Evolutionary conservation across 2,797 vertebrate species (phyloP).

Genomic region (Fringilla coelebs): DNA sequence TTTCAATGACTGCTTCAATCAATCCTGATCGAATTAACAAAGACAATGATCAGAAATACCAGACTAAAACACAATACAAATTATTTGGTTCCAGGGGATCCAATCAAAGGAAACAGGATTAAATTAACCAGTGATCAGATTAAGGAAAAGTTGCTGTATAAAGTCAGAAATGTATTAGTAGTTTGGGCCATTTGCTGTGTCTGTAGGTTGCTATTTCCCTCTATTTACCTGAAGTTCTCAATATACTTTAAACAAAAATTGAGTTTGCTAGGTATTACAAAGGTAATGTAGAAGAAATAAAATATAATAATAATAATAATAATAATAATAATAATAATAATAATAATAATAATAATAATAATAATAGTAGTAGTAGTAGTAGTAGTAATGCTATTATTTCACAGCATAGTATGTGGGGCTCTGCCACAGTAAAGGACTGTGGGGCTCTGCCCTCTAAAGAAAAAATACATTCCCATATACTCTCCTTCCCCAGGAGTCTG

Average conservation of each 20-base stretch:
- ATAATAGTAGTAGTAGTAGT: no score
- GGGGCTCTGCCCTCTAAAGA: neutral
- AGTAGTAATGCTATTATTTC: neutral
- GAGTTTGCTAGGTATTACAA: neutral
- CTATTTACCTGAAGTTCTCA: neutral
- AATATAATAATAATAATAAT: no score
- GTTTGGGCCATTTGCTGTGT: neutral
- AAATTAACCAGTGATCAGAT: conserved; percentile 73
- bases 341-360: no score
- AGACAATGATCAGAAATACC: conserved; percentile 76
- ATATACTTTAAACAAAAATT: neutral
- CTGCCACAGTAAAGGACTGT: neutral
- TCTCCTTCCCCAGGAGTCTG: neutral
- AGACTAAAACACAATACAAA: conserved; percentile 66
- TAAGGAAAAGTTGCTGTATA: conserved; percentile 58
- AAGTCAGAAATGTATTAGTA: conserved; percentile 34
- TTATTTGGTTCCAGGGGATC: conserved; percentile 71
- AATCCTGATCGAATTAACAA: conserved; percentile 67
- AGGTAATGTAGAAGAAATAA: neutral
- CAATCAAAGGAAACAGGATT: conserved; percentile 74
- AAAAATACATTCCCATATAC: neutral
- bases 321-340: neutral
- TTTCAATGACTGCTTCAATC: conserved; percentile 60
- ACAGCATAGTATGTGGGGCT: neutral
- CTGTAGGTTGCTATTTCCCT: neutral